Percentiles rank a stretch among this genome's conserved stretches.
Conservation (phyloP, 2,888 invertebrate genomes). For the Lasius platythorax region DNA sequence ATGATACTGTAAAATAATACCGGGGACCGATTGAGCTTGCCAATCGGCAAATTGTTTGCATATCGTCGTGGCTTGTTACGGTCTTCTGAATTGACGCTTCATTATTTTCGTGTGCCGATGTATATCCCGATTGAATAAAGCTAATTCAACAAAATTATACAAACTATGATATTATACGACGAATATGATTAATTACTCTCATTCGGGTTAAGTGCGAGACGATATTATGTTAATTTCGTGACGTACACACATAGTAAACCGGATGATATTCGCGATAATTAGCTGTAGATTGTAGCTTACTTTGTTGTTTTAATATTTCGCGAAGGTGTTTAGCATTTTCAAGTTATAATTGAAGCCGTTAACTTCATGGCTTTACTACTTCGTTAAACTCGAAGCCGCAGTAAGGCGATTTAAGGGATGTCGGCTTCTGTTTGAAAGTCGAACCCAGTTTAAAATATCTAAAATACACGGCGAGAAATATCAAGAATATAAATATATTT, state of each 20-base stretch:
- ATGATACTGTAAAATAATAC: slow-evolving; percentile 35
- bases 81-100: not conserved
- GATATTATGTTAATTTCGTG: slow-evolving; percentile 27
- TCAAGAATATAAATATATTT: not conserved
- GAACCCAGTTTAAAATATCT: slow-evolving; percentile 24
- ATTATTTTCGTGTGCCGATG: slow-evolving; percentile 12
- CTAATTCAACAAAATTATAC: slow-evolving; percentile 40
- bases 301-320: slow-evolving; percentile 16
- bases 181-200: slow-evolving; percentile 14
- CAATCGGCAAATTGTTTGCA: slow-evolving; percentile 49
- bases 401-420: slow-evolving; percentile 38
- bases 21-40: not conserved
- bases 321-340: slow-evolving; percentile 1
- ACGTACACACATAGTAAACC: not conserved
- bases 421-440: slow-evolving; percentile 22
- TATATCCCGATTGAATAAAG: slow-evolving; percentile 17
- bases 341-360: slow-evolving; percentile 46
- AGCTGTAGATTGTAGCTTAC: slow-evolving; percentile 17
- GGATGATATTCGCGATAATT: slow-evolving; percentile 35
- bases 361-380: slow-evolving; percentile 25
- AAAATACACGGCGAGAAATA: not conserved
- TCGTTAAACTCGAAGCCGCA: slow-evolving; percentile 28
- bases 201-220: not conserved
- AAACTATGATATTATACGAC: slow-evolving; percentile 25
- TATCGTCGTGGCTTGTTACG: slow-evolving; percentile 11